Percentiles rank a stretch among this genome's conserved stretches.
Conservation (phyloP, 2,113 vertebrate genomes). For the Tychaedon coryphoeus region DNA sequence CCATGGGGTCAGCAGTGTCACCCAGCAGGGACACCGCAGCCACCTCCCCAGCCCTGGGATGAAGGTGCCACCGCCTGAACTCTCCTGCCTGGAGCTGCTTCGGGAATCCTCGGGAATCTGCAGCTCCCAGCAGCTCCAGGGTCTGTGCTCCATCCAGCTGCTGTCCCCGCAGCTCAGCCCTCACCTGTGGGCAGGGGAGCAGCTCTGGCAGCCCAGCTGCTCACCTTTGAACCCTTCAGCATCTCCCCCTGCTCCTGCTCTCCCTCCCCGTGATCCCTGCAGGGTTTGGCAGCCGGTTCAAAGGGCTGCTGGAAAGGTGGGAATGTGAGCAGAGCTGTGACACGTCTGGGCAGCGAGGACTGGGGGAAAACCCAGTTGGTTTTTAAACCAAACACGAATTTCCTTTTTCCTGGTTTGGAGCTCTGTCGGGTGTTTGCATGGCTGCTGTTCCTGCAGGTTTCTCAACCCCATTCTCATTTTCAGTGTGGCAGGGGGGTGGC, state of each 20-base stretch:
- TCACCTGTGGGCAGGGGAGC: fast-evolving
- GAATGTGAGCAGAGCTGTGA: neutral
- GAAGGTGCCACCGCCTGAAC: neutral
- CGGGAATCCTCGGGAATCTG: neutral
- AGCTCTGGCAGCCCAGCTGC: neutral
- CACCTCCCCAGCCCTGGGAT: fast-evolving
- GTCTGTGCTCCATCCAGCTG: neutral
- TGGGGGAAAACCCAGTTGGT: neutral
- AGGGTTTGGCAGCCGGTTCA: neutral
- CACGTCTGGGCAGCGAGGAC: neutral
- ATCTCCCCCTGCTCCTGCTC: neutral
- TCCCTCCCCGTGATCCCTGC: fast-evolving
- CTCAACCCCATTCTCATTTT: neutral
- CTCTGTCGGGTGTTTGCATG: neutral
- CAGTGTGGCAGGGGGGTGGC: neutral
- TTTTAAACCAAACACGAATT: neutral
- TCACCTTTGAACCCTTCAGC: neutral
- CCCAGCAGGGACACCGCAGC: fast-evolving
- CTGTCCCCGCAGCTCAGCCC: fast-evolving
- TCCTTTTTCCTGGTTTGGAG: constrained; percentile 19
- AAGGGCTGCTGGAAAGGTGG: neutral
- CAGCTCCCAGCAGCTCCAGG: fast-evolving
- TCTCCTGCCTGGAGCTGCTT: neutral
- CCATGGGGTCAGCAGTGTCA: neutral
- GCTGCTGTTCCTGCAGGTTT: neutral